Percentiles rank a stretch among this genome's conserved stretches.
Conservation (phyloP, 1,140 invertebrate genomes). For the Anadara kagoshimensis region DNA sequence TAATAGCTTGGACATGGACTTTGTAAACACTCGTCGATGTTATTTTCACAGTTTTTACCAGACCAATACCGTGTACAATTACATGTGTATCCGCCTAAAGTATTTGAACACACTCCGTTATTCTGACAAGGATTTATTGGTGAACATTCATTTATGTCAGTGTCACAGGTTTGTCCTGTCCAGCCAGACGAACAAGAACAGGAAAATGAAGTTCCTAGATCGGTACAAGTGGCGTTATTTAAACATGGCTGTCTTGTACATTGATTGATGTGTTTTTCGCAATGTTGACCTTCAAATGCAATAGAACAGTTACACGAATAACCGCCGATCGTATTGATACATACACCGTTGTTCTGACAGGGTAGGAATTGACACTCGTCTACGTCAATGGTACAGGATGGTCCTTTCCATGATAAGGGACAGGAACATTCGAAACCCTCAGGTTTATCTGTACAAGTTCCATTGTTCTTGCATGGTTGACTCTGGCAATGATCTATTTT, state of each 20-base stretch:
- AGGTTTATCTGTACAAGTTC: conserved; percentile 16
- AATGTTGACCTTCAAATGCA: conserved; percentile 9
- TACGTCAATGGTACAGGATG: conserved; percentile 21
- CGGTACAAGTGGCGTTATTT: conserved; percentile 10
- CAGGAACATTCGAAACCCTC: conserved; percentile 20
- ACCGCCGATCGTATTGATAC: conserved; percentile 8
- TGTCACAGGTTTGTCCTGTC: conserved; percentile 49
- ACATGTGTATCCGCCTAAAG: conserved; percentile 10
- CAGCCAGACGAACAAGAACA: conserved; percentile 80
- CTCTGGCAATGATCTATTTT: conserved; percentile 10
- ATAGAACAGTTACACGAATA: conserved; percentile 11
- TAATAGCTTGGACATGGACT: conserved; percentile 10
- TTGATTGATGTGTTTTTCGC: conserved; percentile 7
- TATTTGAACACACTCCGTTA: conserved; percentile 20
- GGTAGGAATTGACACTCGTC: conserved; percentile 26
- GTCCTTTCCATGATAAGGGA: conserved; percentile 23
- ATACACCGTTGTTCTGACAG: conserved; percentile 21
- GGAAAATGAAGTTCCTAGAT: not conserved
- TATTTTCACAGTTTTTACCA: conserved; percentile 46
- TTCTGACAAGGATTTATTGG: conserved; percentile 80
- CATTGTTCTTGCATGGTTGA: conserved; percentile 24
- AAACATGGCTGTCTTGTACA: not conserved
- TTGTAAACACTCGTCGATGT: conserved; percentile 50
- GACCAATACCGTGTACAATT: conserved; percentile 12
- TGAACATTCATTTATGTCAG: conserved; percentile 39